These are phyloP conservation scores for Sternarchorhynchus goeldii DNA, from an alignment of 2,797 vertebrate species.

Conservation along the genomic window DNA sequence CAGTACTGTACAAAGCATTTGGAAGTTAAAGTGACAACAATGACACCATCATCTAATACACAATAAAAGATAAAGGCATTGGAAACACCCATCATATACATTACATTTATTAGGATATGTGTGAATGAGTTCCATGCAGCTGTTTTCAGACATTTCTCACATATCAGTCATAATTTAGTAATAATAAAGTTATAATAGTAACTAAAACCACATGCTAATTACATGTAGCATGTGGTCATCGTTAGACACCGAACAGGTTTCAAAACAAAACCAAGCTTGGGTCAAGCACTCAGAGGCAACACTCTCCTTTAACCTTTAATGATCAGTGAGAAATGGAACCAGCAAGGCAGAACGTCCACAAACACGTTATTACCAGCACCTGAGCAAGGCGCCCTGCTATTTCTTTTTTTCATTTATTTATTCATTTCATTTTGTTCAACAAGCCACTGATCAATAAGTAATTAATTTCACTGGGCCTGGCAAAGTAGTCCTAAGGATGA, in stretches of 20 bases:
- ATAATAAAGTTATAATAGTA: slow-evolving; percentile 37
- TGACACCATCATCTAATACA: too few species aligned
- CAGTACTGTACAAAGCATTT: too few species aligned
- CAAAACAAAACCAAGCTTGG: slow-evolving; percentile 52
- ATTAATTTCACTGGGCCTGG: slow-evolving; percentile 74
- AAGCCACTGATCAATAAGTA: slow-evolving; percentile 76
- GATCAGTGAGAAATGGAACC: slow-evolving; percentile 70
- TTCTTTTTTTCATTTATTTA: slow-evolving; percentile 71
- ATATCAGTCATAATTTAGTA: neutral
- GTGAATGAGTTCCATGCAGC: slow-evolving; percentile 1
- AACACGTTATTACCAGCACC: slow-evolving; percentile 66
- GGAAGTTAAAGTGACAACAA: too few species aligned
- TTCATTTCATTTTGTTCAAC: slow-evolving; percentile 73
- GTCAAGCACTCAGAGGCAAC: slow-evolving; percentile 55
- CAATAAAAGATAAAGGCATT: too few species aligned
- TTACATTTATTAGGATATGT: neutral
- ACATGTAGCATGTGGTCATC: slow-evolving; percentile 47
- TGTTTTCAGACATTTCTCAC: neutral
- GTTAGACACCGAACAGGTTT: slow-evolving; percentile 54
- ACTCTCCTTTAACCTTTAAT: slow-evolving; percentile 61
- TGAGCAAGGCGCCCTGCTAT: slow-evolving; percentile 62
- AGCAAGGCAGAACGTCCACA: slow-evolving; percentile 70
- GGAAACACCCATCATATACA: neutral
- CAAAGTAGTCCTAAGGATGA: slow-evolving; percentile 64
- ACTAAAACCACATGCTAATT: slow-evolving; percentile 40